Evolutionary conservation across 2,113 vertebrate species (phyloP).

Genomic region (Aythya baeri): DNA sequence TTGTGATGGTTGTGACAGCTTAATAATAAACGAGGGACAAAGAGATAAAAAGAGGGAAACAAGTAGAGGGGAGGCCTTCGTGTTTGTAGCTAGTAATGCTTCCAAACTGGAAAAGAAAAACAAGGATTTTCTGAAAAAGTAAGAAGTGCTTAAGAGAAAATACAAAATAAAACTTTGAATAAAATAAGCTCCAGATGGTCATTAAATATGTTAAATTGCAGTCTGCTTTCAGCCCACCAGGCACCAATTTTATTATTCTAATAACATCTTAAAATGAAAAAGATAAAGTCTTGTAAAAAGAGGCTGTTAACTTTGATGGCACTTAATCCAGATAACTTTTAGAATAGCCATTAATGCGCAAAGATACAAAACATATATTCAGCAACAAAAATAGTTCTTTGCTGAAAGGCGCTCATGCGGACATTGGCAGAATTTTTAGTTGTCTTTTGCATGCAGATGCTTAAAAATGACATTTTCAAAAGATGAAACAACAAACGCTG

Average conservation of each 20-base stretch:
- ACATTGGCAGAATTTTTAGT: neutral
- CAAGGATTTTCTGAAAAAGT: neutral
- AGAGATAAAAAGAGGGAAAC: neutral
- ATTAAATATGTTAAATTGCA: constrained; percentile 62
- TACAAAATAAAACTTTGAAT: constrained; percentile 55
- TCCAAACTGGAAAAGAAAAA: neutral
- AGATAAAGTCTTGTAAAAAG: constrained; percentile 60
- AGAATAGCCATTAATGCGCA: constrained; percentile 4
- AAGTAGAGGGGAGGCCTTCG: neutral
- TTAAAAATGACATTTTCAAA: neutral
- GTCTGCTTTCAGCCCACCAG: constrained; percentile 49
- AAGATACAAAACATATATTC: constrained; percentile 3
- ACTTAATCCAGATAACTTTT: constrained; percentile 44
- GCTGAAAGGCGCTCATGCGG: neutral
- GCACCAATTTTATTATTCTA: constrained; percentile 62
- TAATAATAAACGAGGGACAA: neutral
- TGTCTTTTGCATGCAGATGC: neutral
- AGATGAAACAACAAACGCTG: neutral
- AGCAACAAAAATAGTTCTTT: neutral
- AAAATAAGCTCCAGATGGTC: constrained; percentile 52
- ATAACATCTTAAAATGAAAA: constrained; percentile 69
- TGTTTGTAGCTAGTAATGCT: neutral
- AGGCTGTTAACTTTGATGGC: constrained; percentile 50
- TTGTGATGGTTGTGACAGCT: too few species aligned
- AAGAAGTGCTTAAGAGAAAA: constrained; percentile 49